phyloP scores from a whole-genome alignment of 2,113 vertebrate species.

The Cyprinodon variegatus region DNA sequence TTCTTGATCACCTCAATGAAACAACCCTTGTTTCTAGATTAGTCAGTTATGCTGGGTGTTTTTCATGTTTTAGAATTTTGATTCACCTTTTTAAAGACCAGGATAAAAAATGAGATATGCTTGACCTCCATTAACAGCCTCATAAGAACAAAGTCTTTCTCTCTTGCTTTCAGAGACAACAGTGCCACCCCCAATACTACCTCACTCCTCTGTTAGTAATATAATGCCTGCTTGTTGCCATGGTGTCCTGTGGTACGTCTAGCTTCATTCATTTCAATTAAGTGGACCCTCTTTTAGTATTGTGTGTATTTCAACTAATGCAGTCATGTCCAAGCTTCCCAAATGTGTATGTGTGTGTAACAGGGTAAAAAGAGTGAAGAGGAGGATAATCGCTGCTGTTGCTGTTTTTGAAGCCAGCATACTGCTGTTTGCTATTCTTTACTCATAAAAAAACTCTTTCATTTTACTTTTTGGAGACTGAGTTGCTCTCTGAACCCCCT shows the following conservation, averaged over 20 bases:
- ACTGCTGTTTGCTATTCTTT: slow-evolving; percentile 51
- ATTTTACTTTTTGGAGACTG: slow-evolving; percentile 27
- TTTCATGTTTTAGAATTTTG: not conserved
- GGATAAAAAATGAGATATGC: not conserved
- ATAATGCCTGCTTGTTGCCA: slow-evolving; percentile 74
- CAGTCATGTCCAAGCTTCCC: slow-evolving; percentile 29
- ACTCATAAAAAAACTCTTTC: slow-evolving; percentile 47
- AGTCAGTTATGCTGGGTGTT: not conserved
- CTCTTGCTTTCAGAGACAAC: slow-evolving; percentile 26
- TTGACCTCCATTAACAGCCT: not conserved
- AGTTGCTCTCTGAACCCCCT: slow-evolving; percentile 30
- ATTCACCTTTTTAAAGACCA: not conserved
- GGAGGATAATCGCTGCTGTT: slow-evolving; percentile 39
- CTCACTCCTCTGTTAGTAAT: slow-evolving; percentile 23
- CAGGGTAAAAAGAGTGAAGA: slow-evolving; percentile 30
- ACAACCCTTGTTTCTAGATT: not conserved
- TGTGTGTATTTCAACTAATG: slow-evolving; percentile 21
- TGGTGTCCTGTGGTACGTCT: slow-evolving; percentile 55
- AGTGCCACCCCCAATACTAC: slow-evolving; percentile 26
- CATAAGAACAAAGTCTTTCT: slow-evolving; percentile 11
- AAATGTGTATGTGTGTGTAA: slow-evolving; percentile 16
- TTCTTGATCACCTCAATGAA: not conserved
- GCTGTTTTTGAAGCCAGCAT: slow-evolving; percentile 37
- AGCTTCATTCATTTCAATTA: slow-evolving; percentile 42
- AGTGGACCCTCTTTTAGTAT: slow-evolving; percentile 29